These are phyloP conservation scores for Andrena fulva DNA, from an alignment of 2,888 invertebrate genomes.

Conservation along the genomic window DNA sequence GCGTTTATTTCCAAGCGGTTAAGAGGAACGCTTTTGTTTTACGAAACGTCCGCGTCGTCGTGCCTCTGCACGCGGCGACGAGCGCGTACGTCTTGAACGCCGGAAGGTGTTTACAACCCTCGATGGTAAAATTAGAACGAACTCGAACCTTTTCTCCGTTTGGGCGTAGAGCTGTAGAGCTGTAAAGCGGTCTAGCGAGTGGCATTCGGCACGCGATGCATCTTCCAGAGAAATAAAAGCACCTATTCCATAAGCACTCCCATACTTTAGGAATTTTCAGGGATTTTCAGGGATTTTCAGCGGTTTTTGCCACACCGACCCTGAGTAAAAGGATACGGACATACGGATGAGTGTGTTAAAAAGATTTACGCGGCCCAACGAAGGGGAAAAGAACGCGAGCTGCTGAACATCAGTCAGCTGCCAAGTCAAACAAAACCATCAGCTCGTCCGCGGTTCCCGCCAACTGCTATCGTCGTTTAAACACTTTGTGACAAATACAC, in stretches of 20 bases:
- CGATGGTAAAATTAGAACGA: constrained; percentile 57
- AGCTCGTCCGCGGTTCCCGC: neutral
- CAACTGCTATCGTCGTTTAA: neutral
- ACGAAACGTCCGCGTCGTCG: neutral
- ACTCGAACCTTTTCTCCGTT: constrained; percentile 30
- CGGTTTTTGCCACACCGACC: neutral
- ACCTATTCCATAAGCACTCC: neutral
- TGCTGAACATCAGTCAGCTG: constrained; percentile 43
- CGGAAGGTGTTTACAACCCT: constrained; percentile 55
- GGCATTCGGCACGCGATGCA: constrained; percentile 8
- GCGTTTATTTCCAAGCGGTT: neutral
- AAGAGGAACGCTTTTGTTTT: neutral
- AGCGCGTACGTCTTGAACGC: constrained; percentile 15
- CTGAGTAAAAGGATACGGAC: neutral
- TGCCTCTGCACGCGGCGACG: neutral
- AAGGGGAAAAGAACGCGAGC: constrained; percentile 2
- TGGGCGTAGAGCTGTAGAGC: constrained; percentile 18
- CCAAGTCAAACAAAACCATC: constrained; percentile 48
- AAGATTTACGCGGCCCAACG: constrained; percentile 39
- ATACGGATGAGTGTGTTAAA: constrained; percentile 26
- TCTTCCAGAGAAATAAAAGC: constrained; percentile 25
- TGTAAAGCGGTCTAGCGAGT: constrained; percentile 36
- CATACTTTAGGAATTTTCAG: neutral
- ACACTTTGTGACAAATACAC: neutral
- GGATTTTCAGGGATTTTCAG: neutral